Evolutionary conservation across 2,797 vertebrate species (phyloP), one percentile per base, ranked within the genome.

Genomic region (Gambusia yucatana): DNA sequence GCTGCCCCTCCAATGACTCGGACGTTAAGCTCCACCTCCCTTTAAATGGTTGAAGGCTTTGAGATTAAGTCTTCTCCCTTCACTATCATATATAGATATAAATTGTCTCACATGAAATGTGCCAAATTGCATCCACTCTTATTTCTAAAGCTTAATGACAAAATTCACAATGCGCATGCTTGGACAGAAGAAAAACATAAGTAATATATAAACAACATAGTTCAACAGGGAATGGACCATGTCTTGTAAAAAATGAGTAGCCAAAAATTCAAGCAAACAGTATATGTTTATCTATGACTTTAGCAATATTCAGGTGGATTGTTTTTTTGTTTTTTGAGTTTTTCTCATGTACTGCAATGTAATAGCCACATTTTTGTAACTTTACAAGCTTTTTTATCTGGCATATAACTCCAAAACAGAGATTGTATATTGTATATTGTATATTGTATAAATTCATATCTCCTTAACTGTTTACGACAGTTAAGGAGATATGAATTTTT

Each of bases 81-180:
- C 73, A 72, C 80, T 72, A 72, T 69, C 82, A 73, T 72, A 80
- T 75, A 80, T 81, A 85, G 71, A 83, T 86, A 91, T 83, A 88
- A 88, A 90, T 75, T 43, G 63, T 30, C 82, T 82, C 82, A 80
- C 83, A 78, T 39, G 70, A 79, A 77, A 79, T 89, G 91, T 94
- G 92, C 93, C 90, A 92, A 92, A 83, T 88, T 89, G 81, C 67
- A 86, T 89, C 84, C 85, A 82, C 91, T 92, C 89, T 91, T 88
- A 82, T 82, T 91, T 92, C 94, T 94, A 95, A 93, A 92, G 91
- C 89, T 87, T 86, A 94, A 92, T 92, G 92, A 94, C 84, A 90
- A 88, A 84, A 82, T 87, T 63, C 78, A 78, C 79, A 46, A 79
- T 83, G 89, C 81, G 82, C 81, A 82, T 77, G 82, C 86, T 48